Base-by-base conservation (phyloP, 2,113 vertebrate genomes). In the Orientallactaga bullata region DNA sequence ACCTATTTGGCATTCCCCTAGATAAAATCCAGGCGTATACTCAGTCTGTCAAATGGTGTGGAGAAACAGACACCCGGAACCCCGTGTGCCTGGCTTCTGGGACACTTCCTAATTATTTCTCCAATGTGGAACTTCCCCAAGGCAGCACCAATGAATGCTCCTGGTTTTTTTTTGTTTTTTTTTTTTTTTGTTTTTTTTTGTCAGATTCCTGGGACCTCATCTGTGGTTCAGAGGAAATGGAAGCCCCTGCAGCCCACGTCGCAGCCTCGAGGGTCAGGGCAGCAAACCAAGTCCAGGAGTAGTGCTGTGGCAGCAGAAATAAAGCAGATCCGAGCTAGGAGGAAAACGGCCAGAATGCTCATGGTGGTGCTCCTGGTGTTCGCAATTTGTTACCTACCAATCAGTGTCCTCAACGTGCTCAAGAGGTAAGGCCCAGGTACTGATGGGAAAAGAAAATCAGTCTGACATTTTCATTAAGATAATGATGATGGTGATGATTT, bases 291-390 rank as follows among this genome's bases (percentile, higher is more conserved):
- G 94, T 98, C 99, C 85, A 98, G 98, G 96, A 99, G 98, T 91
- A 99, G 98, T 1, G 98, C 98, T 0, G 98, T 99, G 84, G 98
- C 99, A 32, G 99, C 99, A 63, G 99, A 99, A 98, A 98, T 99
- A 97, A 99, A 99, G 98, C 99, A 99, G 98, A 98, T 99, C 96
- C 98, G 97, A 93, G 98, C 99, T 24, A 97, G 99, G 80, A 98
- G 99, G 94, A 99, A 99, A 98, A 99, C 99, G 9, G 99, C 99
- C 15, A 98, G 99, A 55, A 99, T 99, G 99, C 97, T 99, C 87
- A 99, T 99, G 98, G 99, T 99, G 1, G 99, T 99, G 88, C 99
- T 99, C 60, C 97, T 99, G 97, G 99, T 99, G 93, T 99, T 99
- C 92, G 99, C 99, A 37, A 98, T 99, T 95, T 99, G 99, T 97